Percentiles rank a stretch among this genome's conserved stretches.
These are phyloP conservation scores for Eptesicus fuscus DNA, from an alignment of 2,113 vertebrate species.

Conservation along the genomic window DNA sequence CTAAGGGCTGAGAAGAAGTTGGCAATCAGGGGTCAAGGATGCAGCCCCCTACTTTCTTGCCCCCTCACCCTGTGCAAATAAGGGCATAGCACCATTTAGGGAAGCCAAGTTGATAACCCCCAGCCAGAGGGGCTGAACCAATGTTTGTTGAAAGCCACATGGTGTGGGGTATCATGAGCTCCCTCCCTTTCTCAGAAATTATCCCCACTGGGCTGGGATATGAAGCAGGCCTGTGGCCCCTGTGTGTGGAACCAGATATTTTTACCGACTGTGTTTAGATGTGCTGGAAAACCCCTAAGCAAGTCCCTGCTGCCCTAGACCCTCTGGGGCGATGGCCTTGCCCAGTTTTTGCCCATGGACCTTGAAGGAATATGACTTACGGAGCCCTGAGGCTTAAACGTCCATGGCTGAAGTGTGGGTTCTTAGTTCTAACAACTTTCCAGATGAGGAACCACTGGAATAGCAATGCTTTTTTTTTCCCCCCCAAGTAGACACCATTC, in stretches of 20 bases:
- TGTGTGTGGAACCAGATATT: not conserved
- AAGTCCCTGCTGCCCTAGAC: not conserved
- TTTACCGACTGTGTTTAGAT: not conserved
- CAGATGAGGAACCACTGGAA: too few species aligned
- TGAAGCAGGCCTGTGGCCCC: rapidly evolving
- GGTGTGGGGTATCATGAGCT: not conserved
- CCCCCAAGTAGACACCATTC: not conserved
- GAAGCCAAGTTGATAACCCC: slow-evolving; percentile 33
- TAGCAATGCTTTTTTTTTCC: not conserved
- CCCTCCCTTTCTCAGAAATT: not conserved
- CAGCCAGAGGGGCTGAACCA: slow-evolving; percentile 11
- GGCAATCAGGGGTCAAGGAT: not conserved
- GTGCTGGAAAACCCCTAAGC: not conserved
- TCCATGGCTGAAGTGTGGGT: not conserved
- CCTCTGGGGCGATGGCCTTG: not conserved
- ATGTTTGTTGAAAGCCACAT: not conserved
- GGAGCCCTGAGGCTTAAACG: not conserved
- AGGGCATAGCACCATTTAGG: slow-evolving; percentile 55
- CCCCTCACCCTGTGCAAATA: slow-evolving; percentile 48
- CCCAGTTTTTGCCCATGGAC: not conserved
- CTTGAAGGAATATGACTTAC: not conserved
- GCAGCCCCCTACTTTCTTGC: not conserved
- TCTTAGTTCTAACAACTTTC: not conserved
- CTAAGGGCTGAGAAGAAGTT: not conserved
- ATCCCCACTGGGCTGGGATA: rapidly evolving